A percentile compares a stretch with the other conserved stretches of the same genome.
phyloP scores from a whole-genome alignment of 2,888 invertebrate species.

The Miltochrista miniata region DNA sequence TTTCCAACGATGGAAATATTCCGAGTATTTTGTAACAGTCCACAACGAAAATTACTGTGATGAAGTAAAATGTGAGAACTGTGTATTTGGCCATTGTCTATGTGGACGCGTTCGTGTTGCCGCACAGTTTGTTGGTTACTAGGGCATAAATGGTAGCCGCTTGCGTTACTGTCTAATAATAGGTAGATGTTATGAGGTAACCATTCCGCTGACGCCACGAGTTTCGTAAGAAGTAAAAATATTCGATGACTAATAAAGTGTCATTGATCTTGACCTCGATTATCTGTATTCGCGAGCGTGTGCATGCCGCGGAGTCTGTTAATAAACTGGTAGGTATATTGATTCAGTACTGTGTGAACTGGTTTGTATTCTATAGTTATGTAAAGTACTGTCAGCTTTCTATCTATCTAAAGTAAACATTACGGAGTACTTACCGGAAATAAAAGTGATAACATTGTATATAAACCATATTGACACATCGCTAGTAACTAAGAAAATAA shows the following conservation, averaged over 20 bases:
- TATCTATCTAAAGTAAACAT: too few relatives aligned
- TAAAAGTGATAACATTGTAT: too few relatives aligned
- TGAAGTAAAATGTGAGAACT: constrained; percentile 53
- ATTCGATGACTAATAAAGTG: constrained; percentile 59
- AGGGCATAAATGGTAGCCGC: constrained; percentile 64
- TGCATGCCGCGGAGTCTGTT: constrained; percentile 41
- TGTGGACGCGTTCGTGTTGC: constrained; percentile 63
- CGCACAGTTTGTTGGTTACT: constrained; percentile 68
- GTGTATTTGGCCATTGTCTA: constrained; percentile 59
- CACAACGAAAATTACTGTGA: constrained; percentile 54
- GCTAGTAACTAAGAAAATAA: too few relatives aligned
- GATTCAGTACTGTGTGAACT: constrained; percentile 32
- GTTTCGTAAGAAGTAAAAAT: constrained; percentile 76
- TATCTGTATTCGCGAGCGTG: constrained; percentile 44
- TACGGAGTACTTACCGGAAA: too few relatives aligned
- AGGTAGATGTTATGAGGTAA: constrained; percentile 79
- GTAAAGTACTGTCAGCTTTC: too few relatives aligned
- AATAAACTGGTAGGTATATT: too few relatives aligned
- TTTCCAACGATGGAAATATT: constrained; percentile 78
- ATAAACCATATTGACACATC: too few relatives aligned
- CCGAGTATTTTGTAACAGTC: constrained; percentile 78
- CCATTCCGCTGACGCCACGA: constrained; percentile 63
- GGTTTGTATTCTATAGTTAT: constrained; percentile 27
- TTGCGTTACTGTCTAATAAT: constrained; percentile 76
- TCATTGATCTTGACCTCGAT: constrained; percentile 73